These are phyloP conservation scores for Odocoileus hemionus DNA, from an alignment of 2,113 vertebrate genomes.

Conservation along the genomic window DNA sequence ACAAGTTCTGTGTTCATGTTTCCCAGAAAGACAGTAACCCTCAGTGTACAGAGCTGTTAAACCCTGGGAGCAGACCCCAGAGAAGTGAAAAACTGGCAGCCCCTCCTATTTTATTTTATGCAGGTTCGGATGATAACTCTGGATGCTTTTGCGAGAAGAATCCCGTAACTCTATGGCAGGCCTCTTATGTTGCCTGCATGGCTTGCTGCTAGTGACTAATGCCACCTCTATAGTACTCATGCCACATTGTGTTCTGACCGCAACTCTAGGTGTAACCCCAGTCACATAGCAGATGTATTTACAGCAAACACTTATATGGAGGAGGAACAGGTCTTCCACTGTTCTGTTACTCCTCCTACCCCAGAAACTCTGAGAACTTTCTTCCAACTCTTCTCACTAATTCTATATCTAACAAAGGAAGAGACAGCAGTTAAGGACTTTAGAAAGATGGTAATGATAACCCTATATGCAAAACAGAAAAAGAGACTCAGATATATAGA, in stretches of 20 bases:
- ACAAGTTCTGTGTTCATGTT: not conserved
- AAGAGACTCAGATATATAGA: too few species aligned
- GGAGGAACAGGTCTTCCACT: not conserved
- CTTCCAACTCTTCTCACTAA: not conserved
- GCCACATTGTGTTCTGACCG: not conserved
- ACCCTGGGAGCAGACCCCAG: not conserved
- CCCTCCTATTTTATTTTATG: not conserved
- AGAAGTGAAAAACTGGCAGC: not conserved
- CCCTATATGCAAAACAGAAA: too few species aligned
- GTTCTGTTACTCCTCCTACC: not conserved
- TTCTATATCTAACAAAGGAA: not conserved
- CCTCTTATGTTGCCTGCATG: not conserved
- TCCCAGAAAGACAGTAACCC: not conserved
- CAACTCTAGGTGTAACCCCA: not conserved
- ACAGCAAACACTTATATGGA: not conserved
- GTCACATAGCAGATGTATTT: rapidly evolving
- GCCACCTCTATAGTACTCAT: not conserved
- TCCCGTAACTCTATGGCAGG: not conserved
- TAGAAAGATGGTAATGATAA: too few species aligned
- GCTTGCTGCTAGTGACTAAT: not conserved
- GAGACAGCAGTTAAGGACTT: rapidly evolving
- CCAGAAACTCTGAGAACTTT: not conserved
- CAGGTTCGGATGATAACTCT: not conserved
- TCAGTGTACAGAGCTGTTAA: not conserved
- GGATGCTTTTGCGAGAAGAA: not conserved